Base-by-base conservation (phyloP, 2,113 vertebrate genomes). In the Myrmecobius fasciatus region DNA sequence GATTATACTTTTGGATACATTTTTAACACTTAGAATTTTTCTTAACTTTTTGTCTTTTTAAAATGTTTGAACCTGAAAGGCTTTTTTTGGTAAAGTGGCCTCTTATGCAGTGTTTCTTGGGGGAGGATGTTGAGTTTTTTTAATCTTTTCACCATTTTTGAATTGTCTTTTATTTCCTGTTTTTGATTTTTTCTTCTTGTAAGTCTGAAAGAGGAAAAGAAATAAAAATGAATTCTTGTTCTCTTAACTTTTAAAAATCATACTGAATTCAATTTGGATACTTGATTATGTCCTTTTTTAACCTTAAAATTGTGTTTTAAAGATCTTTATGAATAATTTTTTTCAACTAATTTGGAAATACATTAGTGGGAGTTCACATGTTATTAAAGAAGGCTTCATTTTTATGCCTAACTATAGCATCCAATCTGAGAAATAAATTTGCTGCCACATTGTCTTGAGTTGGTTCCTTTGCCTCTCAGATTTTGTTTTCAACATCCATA, bases 171-270 rank as follows among this genome's bases (percentile, higher is more conserved):
- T 97, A 90, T 67, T 75, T 28, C 56, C 83, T 93, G 92, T 96
- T 89, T 90, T 97, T 89, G 92, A 92, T 89, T 92, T 96, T 54
- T 97, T 96, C 60, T 96, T 96, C 94, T 93, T 92, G 75, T 96
- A 52, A 46, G 10, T 96, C 97, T 92, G 54, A 49, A 92, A 26
- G 3, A n/a, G 36, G 95, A 46, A 92, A 31, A 3, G 25, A 24
- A 5, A 9, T 31, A 26, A 25, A 75, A 43, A 67, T 54, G 22
- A 31, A 4, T 28, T 92, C 47, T 88, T n/a, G 90, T 49, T 56
- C 89, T 92, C 31, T 94, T 93, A 94, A 24, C 17, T n/a, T 53
- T 94, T n/a, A 75, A 51, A 51, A 51, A 83, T n/a, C n/a, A 83
- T 31, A 10, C 43, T 91, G 53, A 43, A 91, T 53, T 94, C 47